Base-by-base conservation (phyloP, 2,888 invertebrate species). In the Argyra leucocephala region DNA sequence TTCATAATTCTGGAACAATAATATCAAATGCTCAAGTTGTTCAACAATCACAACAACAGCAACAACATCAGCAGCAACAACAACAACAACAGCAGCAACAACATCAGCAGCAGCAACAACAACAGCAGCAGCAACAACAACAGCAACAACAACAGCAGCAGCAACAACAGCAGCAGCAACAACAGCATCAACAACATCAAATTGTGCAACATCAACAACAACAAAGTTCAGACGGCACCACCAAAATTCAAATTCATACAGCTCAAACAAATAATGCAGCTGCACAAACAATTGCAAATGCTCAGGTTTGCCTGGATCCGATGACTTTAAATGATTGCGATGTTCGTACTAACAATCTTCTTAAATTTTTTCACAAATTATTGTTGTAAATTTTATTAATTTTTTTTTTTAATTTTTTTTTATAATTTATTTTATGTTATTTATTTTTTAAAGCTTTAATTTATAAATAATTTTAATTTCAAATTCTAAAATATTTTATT, bases 301-400 rank as follows among this genome's bases (percentile, higher is more conserved):
- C 86, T 76, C 88, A 88, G 84, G 88, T 89, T 82, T 89, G 89
- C 88, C 86, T 89, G 81, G 88, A 88, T 78, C 86, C 87, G 83
- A 87, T 88, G 86, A 84, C 85, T 75, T 85, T 85, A 73, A 82
- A 83, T 68, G 88, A 88, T 78, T 87, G 88, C 76, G 88, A 88
- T 84, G 88, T 88, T 86, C 82, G 86, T 82, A 82, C 78, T 76
- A 74, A 76, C 73, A 62, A 66, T 48, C 48, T 48, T 48, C 48
- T 18, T 48, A 18, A 48, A 48, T 48, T 5, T n/a, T 48, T 48
- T 48, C n/a, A 48, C n/a, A 48, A 48, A 48, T 48, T 48, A 18
- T 48, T 48, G 15, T 48, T 48, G 12, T 48, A n/a, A 67, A 48
- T 63, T 63, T 63, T 66, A n/a, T 48, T 23, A n/a, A n/a, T 57